These are phyloP conservation scores for Perdita meconis DNA, from an alignment of 2,888 invertebrate species.

Conservation along the genomic window DNA sequence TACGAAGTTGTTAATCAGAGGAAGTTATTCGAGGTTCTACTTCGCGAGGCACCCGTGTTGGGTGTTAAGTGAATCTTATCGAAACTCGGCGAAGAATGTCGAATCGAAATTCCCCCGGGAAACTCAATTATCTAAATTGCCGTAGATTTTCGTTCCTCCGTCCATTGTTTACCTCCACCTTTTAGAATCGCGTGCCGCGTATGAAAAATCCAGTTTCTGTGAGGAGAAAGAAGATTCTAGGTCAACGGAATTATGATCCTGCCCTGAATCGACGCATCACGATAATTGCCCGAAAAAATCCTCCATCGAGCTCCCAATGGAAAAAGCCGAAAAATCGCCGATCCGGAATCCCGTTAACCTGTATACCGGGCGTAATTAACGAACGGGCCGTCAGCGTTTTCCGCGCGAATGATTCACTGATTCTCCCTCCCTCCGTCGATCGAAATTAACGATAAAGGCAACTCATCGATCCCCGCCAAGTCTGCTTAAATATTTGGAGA, in stretches of 20 bases:
- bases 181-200: not conserved
- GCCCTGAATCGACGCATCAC: not conserved
- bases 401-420: slow-evolving; percentile 38
- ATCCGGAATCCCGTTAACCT: slow-evolving; percentile 4
- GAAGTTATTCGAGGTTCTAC: slow-evolving; percentile 30
- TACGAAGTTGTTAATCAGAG: slow-evolving; percentile 38
- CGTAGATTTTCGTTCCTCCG: too few relatives aligned
- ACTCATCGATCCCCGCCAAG: slow-evolving; percentile 22
- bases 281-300: slow-evolving; percentile 26
- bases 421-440: slow-evolving; percentile 23
- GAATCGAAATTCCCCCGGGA: too few relatives aligned
- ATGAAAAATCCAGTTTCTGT: not conserved
- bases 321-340: not conserved
- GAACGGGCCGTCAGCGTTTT: slow-evolving; percentile 48
- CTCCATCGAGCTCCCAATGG: slow-evolving; percentile 1
- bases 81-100: too few relatives aligned
- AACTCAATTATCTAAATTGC: too few relatives aligned
- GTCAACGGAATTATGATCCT: not conserved
- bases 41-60: not conserved
- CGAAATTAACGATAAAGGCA: slow-evolving; percentile 46
- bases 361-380: slow-evolving; percentile 41
- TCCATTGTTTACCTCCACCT: too few relatives aligned
- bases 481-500: slow-evolving; percentile 55
- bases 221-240: not conserved
- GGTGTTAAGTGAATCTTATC: slow-evolving; percentile 18